Percentiles rank a stretch among this genome's conserved stretches.
Conservation (phyloP, 2,888 invertebrate species). For the Tyria jacobaeae region DNA sequence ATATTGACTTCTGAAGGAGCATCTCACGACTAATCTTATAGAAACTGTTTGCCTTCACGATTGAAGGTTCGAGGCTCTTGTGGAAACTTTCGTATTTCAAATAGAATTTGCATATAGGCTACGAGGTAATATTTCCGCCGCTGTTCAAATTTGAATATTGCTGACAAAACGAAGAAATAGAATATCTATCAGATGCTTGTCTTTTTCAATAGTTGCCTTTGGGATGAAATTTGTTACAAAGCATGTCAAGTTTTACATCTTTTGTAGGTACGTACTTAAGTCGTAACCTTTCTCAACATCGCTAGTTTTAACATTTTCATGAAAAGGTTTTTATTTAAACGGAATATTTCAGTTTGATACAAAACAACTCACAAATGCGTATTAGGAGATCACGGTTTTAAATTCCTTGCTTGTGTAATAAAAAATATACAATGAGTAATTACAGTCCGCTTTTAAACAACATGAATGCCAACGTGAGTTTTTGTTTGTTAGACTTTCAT, state of each 20-base stretch:
- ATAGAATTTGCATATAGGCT: slow-evolving; percentile 82
- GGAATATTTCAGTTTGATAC: not conserved
- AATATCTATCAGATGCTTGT: slow-evolving; percentile 57
- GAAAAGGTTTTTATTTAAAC: not conserved
- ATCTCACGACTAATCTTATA: slow-evolving; percentile 82
- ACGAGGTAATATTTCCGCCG: slow-evolving; percentile 80
- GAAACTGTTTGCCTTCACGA: slow-evolving; percentile 81
- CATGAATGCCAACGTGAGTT: too few species aligned
- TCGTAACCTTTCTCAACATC: not conserved
- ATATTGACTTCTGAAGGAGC: slow-evolving; percentile 77
- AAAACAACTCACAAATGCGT: too few species aligned
- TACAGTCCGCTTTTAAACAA: too few species aligned
- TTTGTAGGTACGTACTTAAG: not conserved
- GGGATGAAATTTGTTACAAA: slow-evolving; percentile 34
- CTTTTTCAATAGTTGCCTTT: slow-evolving; percentile 37
- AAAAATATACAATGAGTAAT: too few species aligned
- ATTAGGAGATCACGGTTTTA: too few species aligned
- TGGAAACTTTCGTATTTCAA: slow-evolving; percentile 80
- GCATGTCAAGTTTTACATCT: not conserved
- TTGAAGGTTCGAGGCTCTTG: slow-evolving; percentile 77
- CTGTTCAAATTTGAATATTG: slow-evolving; percentile 78
- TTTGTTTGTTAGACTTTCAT: too few species aligned
- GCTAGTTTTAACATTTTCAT: slow-evolving; percentile 24
- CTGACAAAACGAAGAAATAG: slow-evolving; percentile 69
- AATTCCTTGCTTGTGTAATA: too few species aligned